Percentiles rank a stretch among this genome's conserved stretches.
Evolutionary conservation across 2,113 vertebrate genomes (phyloP).

Genomic region (Copsychus sechellarum): DNA sequence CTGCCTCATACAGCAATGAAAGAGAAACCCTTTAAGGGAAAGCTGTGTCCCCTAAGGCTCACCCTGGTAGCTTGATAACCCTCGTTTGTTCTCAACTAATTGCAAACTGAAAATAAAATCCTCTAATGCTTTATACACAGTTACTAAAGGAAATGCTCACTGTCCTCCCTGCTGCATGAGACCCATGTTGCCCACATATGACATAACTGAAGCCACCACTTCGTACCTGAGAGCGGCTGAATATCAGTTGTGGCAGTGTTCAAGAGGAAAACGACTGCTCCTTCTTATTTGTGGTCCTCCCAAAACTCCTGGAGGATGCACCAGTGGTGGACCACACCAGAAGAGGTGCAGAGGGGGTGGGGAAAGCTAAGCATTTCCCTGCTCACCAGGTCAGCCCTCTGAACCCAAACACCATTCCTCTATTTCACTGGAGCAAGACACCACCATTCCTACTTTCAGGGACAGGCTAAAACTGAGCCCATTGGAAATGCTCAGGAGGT

Average conservation of each 20-base stretch:
- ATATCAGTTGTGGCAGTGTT: rapidly evolving
- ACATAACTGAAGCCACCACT: background rate
- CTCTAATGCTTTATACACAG: background rate
- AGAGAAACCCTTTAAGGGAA: background rate
- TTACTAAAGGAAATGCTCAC: background rate
- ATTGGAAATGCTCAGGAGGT: background rate
- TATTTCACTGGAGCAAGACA: background rate
- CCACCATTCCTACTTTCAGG: background rate
- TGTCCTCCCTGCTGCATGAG: background rate
- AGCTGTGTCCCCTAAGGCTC: background rate
- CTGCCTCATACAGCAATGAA: background rate
- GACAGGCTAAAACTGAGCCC: background rate
- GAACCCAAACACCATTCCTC: background rate
- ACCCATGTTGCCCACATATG: background rate
- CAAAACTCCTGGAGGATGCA: background rate
- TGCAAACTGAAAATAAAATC: background rate
- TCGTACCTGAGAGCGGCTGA: background rate
- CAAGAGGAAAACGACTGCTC: background rate
- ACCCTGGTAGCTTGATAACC: background rate
- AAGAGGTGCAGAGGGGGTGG: background rate
- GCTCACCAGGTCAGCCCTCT: background rate
- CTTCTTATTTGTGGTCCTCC: background rate
- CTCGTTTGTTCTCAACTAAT: background rate
- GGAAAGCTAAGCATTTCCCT: background rate
- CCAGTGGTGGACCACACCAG: rapidly evolving